These are phyloP conservation scores for Apocrypta bakeri DNA, from an alignment of 1,140 invertebrate genomes.

Conservation along the genomic window DNA sequence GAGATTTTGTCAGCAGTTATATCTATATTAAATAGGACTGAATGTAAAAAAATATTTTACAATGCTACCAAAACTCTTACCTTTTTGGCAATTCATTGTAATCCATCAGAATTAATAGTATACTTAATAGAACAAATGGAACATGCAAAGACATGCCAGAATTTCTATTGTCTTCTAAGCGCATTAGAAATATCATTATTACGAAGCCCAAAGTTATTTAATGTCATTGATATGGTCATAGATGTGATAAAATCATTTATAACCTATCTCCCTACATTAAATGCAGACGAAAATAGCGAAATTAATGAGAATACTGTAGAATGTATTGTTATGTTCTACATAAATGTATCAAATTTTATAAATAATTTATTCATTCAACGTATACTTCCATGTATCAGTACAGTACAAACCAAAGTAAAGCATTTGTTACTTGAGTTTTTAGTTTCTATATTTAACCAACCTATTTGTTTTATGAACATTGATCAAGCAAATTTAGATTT, in stretches of 20 bases:
- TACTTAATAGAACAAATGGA: background rate
- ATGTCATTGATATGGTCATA: background rate
- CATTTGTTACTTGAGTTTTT: background rate
- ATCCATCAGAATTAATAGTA: background rate
- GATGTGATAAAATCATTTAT: background rate
- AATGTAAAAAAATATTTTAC: background rate
- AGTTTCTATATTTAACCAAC: background rate
- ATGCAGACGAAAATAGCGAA: background rate
- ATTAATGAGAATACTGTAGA: background rate
- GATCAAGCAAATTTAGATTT: background rate
- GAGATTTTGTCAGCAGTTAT: background rate
- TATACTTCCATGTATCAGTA: background rate
- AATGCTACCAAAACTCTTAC: background rate
- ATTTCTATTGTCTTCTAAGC: background rate
- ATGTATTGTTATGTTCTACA: background rate
- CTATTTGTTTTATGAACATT: background rate
- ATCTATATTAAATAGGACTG: background rate
- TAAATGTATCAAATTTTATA: constrained; percentile 7
- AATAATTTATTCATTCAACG: background rate
- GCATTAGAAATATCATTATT: background rate
- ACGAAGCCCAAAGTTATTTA: background rate
- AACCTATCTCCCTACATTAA: background rate
- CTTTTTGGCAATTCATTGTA: background rate
- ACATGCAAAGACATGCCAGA: background rate
- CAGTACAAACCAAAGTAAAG: background rate